Base-by-base conservation (phyloP, 2,888 invertebrate genomes). In the Pterobdella sp. region DNA sequence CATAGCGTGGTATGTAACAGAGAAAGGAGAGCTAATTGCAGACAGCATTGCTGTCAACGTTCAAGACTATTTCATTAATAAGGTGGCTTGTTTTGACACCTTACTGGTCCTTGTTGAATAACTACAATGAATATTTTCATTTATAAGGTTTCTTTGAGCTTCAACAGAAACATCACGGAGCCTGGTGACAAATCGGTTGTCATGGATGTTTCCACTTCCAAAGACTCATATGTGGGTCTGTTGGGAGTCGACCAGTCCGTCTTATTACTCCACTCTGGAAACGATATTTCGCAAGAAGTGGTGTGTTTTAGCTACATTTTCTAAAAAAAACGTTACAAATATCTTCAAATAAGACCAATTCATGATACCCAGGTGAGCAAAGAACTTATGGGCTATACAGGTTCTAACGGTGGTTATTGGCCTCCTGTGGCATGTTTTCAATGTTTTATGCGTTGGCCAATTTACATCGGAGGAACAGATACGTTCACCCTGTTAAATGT, bases 221-320 rank as follows among this genome's bases (percentile, higher is more conserved):
- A 72, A 14, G 42, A 37, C 7, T 74, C 75, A 1, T 74, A 52
- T 29, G 66, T 75, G 31, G 75, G 74, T 26, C 60, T 75, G 31
- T 68, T 75, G 29, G 75, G 72, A 0, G 74, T 75, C 0, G 75
- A 75, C 66, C 72, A 74, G 72, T 75, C 72, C 18, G 74, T 72
- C 0, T 37, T 72, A 35, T 52, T 75, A 3, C 74, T 74, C 32
- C 29, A 29, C 31, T 18, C 42, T 22, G 75, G 75, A 31, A 75
- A 75, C 49, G 75, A 75, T 64, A 63, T 75, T 64, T 68, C 67
- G 1, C 67, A 70, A 63, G 71, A 73, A 22, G 42, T 34, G 70
- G 73, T 73, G 7, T 49, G 69, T 69, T 42, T 26, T 63, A 7
- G n/a, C n/a, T 49, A 18, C n/a, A 49, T 49, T 18, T 14, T 49